Evolutionary conservation across 2,888 invertebrate species (phyloP).

Genomic region (Lycia hirtaria): DNA sequence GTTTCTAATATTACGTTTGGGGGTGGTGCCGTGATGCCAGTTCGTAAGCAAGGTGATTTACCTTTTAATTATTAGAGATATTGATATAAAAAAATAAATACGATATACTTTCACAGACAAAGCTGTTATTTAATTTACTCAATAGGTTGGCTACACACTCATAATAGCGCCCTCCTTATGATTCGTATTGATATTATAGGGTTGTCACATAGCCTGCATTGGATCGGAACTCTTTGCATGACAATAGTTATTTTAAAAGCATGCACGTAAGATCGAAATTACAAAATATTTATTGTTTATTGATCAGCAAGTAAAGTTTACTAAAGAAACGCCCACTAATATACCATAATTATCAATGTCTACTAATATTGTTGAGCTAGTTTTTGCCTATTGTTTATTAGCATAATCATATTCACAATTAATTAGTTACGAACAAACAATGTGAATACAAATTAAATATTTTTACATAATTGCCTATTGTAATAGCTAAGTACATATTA

Average conservation of each 20-base stretch:
- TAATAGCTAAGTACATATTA: too few relatives aligned
- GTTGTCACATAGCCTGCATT: constrained; percentile 50
- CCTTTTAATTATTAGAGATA: neutral
- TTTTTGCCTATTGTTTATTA: neutral
- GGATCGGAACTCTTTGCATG: neutral
- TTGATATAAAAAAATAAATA: neutral
- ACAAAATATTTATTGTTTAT: neutral
- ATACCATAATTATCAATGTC: too few relatives aligned
- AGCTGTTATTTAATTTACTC: constrained; percentile 44
- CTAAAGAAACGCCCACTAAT: neutral
- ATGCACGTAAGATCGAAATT: neutral
- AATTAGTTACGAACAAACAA: neutral
- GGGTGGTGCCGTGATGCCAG: constrained; percentile 88
- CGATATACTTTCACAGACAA: constrained; percentile 41
- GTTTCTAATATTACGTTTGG: constrained; percentile 76
- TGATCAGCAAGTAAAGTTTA: neutral
- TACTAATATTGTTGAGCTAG: too few relatives aligned
- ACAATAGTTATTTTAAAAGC: neutral
- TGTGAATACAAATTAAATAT: too few relatives aligned
- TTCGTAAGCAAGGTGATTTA: constrained; percentile 89
- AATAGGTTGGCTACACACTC: constrained; percentile 53
- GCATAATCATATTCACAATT: neutral
- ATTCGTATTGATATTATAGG: constrained; percentile 60
- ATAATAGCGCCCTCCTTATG: constrained; percentile 60
- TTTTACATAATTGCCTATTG: too few relatives aligned